These are phyloP conservation scores for Synaphobranchus kaupii DNA, from an alignment of 2,797 vertebrate species.

Conservation along the genomic window DNA sequence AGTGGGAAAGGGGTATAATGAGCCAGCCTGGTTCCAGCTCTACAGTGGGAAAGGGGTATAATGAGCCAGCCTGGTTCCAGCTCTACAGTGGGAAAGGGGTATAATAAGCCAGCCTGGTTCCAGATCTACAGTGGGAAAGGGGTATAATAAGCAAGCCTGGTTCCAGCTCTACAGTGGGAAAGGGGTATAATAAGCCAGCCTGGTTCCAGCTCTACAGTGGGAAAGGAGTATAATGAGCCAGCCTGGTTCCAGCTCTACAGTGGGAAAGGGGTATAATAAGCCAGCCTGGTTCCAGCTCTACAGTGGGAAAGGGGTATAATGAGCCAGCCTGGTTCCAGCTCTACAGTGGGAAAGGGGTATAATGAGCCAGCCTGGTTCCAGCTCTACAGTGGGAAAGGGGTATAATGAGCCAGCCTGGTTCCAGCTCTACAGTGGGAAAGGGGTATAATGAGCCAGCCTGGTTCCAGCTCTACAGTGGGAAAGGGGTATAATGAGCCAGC, in stretches of 20 bases:
- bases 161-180: not conserved
- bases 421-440: not conserved
- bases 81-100: not conserved
- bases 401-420: slow-evolving; percentile 13
- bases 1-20: not conserved
- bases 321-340: slow-evolving; percentile 3
- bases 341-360: not conserved
- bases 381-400: not conserved
- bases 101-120: not conserved
- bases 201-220: slow-evolving; percentile 1
- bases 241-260: slow-evolving; percentile 5
- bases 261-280: not conserved
- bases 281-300: not conserved
- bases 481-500: not conserved
- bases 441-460: not conserved
- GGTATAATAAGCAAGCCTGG: not conserved
- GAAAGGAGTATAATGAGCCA: not conserved
- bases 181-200: not conserved
- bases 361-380: not conserved
- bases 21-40: not conserved
- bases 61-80: slow-evolving; percentile 8
- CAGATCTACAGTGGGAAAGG: not conserved
- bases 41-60: not conserved
- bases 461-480: not conserved
- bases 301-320: not conserved